Evolutionary conservation across 2,888 invertebrate genomes (phyloP), one percentile per base, ranked within the genome.

Genomic region (Omphaloscelis lunosa): DNA sequence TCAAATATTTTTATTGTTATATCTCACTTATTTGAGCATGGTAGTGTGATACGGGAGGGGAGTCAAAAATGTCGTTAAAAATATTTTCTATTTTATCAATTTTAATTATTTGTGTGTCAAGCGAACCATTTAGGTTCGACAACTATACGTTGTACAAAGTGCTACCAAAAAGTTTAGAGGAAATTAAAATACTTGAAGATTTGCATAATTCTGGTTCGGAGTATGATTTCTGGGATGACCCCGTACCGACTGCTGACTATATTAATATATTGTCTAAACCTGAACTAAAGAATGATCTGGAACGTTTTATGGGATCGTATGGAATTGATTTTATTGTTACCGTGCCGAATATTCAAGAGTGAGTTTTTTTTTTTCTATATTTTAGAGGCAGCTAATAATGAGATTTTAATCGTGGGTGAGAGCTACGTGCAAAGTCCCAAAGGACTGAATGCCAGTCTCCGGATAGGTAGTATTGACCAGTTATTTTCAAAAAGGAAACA

Each of bases 111-210:
- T 29, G 45, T 77, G 89, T 77, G 8, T 72, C 82, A 5, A 75
- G 90, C 86, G 94, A 92, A 83, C 93, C 93, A 56, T 90, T 94
- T 77, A 87, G 94, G 34, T 96, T 92, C 72, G 95, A 95, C 69
- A 95, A 95, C 79, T 94, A 95, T 83, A 91, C 93, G 29, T 95
- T 98, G 12, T 98, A 97, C 86, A 96, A 97, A 90, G 92, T 97
- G 9, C 90, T 93, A 0, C 97, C 98, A 0, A 91, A 93, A 79
- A 97, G 93, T 84, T 85, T 89, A 1, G 91, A 95, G 1, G 97
- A 98, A 59, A 90, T 97, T 45, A 91, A 93, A 61, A 82, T 96
- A 29, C 93, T 98, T 15, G 94, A 95, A 89, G 88, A 95, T 15
- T 89, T 97, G 56, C 95, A 97, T 86, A 86, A 92, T 84, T 87